These are phyloP conservation scores for Balearica regulorum DNA, from an alignment of 2,797 vertebrate genomes.

Conservation along the genomic window DNA sequence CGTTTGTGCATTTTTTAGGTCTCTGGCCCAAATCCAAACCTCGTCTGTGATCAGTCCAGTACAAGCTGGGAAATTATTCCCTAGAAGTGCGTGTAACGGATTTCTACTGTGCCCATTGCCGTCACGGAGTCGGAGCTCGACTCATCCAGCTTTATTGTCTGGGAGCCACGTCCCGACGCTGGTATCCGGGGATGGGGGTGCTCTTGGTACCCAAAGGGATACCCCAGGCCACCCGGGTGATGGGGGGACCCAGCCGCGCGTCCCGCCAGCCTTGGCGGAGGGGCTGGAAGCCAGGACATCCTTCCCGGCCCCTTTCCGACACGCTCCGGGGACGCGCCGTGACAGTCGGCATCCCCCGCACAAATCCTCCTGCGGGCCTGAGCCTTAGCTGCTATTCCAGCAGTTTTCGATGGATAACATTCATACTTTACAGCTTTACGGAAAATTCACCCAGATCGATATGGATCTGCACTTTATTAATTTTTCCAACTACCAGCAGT, in stretches of 20 bases:
- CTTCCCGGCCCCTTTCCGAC: not conserved
- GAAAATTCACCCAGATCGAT: not conserved
- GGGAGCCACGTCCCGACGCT: not conserved
- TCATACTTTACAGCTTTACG: not conserved
- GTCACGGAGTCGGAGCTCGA: not conserved
- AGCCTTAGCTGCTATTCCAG: not conserved
- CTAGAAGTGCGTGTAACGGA: not conserved
- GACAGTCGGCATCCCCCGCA: not conserved
- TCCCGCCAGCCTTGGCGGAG: not conserved
- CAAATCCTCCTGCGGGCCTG: not conserved
- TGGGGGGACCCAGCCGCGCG: not conserved
- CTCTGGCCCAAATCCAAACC: not conserved
- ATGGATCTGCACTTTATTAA: not conserved
- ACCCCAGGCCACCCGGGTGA: too few relatives aligned
- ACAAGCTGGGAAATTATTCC: not conserved
- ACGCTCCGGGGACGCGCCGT: rapidly evolving
- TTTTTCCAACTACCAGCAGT: not conserved
- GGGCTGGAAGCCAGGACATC: not conserved
- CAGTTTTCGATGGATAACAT: not conserved
- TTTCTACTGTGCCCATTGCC: not conserved
- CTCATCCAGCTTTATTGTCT: not conserved
- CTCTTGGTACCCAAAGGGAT: not conserved
- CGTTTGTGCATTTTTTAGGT: not conserved
- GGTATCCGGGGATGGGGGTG: not conserved
- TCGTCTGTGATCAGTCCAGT: not conserved